Percentiles rank a stretch among this genome's conserved stretches.
Conservation (phyloP, 2,113 vertebrate species). For the Pelobates fuscus region DNA sequence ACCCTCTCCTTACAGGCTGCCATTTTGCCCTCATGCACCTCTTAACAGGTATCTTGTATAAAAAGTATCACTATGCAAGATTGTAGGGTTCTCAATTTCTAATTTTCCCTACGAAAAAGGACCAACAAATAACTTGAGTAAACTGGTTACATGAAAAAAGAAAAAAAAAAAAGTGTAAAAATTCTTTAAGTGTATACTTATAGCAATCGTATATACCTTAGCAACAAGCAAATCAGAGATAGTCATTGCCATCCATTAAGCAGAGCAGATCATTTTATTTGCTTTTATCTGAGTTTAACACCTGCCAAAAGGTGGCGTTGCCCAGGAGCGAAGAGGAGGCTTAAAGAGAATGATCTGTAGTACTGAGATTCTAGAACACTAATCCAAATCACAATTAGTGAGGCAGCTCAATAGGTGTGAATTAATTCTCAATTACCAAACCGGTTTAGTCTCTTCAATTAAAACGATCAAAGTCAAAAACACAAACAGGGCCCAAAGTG, state of each 20-base stretch:
- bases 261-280: neutral
- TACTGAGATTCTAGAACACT: neutral
- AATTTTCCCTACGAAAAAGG: no score
- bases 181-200: neutral
- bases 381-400: constrained; percentile 9
- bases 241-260: constrained; percentile 11
- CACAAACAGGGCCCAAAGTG: no score
- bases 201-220: constrained; percentile 20
- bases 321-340: neutral
- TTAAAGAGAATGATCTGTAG: neutral
- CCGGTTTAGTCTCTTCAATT: neutral
- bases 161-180: no score
- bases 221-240: constrained; percentile 20
- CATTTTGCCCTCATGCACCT: no score
- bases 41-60: no score
- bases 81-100: no score
- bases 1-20: no score
- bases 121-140: no score
- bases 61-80: no score
- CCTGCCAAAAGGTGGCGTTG: constrained; percentile 31
- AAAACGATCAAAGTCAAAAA: no score
- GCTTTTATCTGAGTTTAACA: constrained; percentile 28
- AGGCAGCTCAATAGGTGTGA: neutral
- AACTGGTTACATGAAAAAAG: no score
- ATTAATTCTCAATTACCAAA: neutral